Percentiles rank a stretch among this genome's conserved stretches.
These are phyloP conservation scores for Henricia sp. DNA, from an alignment of 53 echinoderm and acorn worm species.

Conservation along the genomic window DNA sequence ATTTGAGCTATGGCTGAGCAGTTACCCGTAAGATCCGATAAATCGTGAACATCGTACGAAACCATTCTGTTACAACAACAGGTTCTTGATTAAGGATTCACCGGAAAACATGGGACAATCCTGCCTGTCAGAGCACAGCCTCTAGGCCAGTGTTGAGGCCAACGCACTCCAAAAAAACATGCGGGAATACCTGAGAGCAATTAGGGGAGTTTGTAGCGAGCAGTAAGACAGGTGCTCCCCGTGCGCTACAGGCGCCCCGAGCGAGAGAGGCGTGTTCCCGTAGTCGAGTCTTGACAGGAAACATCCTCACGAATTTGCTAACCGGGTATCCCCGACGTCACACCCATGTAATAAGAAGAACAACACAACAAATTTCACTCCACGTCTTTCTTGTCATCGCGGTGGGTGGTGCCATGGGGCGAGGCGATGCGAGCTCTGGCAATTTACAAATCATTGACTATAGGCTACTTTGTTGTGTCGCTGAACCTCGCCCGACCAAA, in stretches of 20 bases:
- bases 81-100: neutral
- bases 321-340: neutral
- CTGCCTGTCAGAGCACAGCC: constrained; percentile 6
- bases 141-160: constrained; percentile 4
- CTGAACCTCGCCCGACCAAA: neutral
- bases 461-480: neutral
- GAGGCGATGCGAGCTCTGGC: constrained; percentile 16
- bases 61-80: too few species aligned
- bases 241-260: constrained; percentile 7
- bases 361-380: constrained; percentile 46
- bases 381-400: constrained; percentile 37
- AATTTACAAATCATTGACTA: constrained; percentile 45
- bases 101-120: neutral
- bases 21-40: too few species aligned
- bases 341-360: constrained; percentile 35
- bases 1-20: too few species aligned
- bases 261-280: neutral
- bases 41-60: too few species aligned
- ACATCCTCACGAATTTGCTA: constrained; percentile 19
- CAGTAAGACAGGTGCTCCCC: constrained; percentile 24
- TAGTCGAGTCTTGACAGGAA: constrained; percentile 20
- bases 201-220: constrained; percentile 21
- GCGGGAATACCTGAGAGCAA: constrained; percentile 26
- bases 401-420: constrained; percentile 34
- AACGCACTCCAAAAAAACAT: constrained; percentile 50